Evolutionary conservation across 2,113 vertebrate species (phyloP), one percentile per base, ranked within the genome.

Genomic region (Pardalotus punctatus): DNA sequence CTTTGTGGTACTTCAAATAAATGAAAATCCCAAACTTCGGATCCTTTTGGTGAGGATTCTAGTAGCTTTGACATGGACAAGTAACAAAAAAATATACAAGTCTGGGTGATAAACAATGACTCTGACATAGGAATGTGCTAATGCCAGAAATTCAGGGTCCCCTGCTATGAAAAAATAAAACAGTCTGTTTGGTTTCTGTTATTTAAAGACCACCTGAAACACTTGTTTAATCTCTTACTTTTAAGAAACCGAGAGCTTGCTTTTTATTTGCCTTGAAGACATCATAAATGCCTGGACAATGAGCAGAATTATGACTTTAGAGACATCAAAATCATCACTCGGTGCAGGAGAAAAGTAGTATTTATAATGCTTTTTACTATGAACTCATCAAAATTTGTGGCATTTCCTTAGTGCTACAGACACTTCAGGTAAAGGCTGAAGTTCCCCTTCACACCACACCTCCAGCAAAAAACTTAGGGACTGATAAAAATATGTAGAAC

Each of bases 341-440:
- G 19, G n/a, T 60, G 86, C 71, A 50, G 31, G 31, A 66, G 7
- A n/a, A 83, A 65, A 67, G 27, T 11, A 61, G 0, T 14, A 61
- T 69, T 72, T 64, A 27, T 2, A 45, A 7, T 25, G 45, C 25
- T 81, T 94, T 86, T 60, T 58, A 72, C 72, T 65, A 43, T 0
- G 1, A 89, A 47, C 13, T 57, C 36, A 64, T 9, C 0, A 1
- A 62, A 69, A n/a, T 65, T 35, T 33, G 21, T 35, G 12, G 1
- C 50, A 8, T 5, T 35, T 72, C 35, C 42, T 76, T 7, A 72
- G 50, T 5, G 45, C 15, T 78, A 11, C 2, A 0, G 31, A 9
- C 29, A 29, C 53, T 48, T 64, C 12, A 38, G 58, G 29, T 24
- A 85, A 76, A 62, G 60, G 48, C n/a, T 77, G n/a, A 82, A 45